A percentile compares a stretch with the other conserved stretches of the same genome.
Evolutionary conservation across 2,888 invertebrate genomes (phyloP).

Genomic region (Ornithoptera priamus): DNA sequence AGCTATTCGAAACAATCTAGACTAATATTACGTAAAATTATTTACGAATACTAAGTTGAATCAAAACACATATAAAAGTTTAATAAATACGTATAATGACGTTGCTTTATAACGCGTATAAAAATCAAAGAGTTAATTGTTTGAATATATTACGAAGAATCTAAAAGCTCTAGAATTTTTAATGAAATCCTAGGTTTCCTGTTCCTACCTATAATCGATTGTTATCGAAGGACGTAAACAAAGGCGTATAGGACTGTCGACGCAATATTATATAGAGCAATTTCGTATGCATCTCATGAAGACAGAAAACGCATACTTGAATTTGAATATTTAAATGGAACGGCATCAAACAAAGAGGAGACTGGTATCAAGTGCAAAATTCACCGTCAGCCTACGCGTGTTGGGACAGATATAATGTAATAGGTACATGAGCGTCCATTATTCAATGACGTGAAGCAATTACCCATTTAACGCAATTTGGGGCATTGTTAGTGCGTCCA

Average conservation of each 20-base stretch:
- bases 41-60: neutral
- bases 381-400: conserved; percentile 63
- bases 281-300: conserved; percentile 68
- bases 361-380: conserved; percentile 71
- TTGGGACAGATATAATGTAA: conserved; percentile 63
- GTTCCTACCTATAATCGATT: conserved; percentile 6
- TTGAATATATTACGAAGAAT: neutral
- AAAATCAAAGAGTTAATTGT: neutral
- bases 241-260: conserved; percentile 23
- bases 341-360: conserved; percentile 63
- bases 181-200: neutral
- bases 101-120: neutral
- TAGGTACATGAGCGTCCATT: conserved; percentile 73
- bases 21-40: neutral
- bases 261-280: conserved; percentile 41
- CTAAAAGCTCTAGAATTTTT: neutral
- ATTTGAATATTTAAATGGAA: conserved; percentile 65
- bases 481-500: conserved; percentile 72
- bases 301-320: conserved; percentile 61
- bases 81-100: neutral
- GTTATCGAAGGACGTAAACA: conserved; percentile 22
- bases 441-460: conserved; percentile 79
- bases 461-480: conserved; percentile 79
- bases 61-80: neutral
- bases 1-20: neutral